Evolutionary conservation across 2,113 vertebrate species (phyloP).

Genomic region (Bettongia penicillata): DNA sequence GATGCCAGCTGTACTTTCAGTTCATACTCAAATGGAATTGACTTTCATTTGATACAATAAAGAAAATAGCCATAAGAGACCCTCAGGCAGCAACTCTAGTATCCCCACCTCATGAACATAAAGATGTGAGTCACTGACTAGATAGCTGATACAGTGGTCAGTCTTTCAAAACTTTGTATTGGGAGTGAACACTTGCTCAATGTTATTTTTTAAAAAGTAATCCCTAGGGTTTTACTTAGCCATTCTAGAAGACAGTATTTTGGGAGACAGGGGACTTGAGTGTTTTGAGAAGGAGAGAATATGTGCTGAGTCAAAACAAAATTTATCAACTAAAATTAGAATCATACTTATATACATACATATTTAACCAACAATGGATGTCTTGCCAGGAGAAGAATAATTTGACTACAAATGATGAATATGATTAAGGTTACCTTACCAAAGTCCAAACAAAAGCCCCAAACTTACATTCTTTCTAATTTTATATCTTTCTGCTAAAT

Average conservation of each 20-base stretch:
- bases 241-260: neutral
- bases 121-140: rapidly evolving
- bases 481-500: no score
- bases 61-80: neutral
- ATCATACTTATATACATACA: neutral
- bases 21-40: neutral
- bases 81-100: neutral
- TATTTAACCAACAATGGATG: neutral
- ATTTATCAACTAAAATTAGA: neutral
- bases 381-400: neutral
- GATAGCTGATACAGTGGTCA: neutral
- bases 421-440: no score
- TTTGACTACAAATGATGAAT: neutral
- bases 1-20: neutral
- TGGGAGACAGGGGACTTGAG: neutral
- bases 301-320: neutral
- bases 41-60: neutral
- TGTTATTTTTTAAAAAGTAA: neutral
- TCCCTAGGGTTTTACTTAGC: neutral
- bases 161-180: rapidly evolving
- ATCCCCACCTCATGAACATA: rapidly evolving
- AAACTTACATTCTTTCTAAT: no score
- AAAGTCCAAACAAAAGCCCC: no score
- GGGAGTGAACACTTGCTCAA: neutral
- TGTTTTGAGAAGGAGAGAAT: neutral